Evolutionary conservation across 2,797 vertebrate genomes (phyloP).

Genomic region (Phylloscopus collybita): DNA sequence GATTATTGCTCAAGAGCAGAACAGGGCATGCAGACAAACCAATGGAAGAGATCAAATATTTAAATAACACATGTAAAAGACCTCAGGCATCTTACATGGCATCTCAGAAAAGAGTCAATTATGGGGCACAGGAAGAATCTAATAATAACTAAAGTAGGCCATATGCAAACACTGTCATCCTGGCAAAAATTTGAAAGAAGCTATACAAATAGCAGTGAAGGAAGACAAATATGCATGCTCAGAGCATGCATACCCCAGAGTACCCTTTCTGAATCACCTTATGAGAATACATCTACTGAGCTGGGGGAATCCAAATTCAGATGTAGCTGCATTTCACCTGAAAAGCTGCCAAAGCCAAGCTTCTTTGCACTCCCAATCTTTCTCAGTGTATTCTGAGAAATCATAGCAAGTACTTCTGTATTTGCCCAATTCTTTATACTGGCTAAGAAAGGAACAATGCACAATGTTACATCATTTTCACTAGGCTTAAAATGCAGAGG

Average conservation of each 20-base stretch:
- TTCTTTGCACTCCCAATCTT: not conserved
- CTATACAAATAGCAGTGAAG: slow-evolving; percentile 73
- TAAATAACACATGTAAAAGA: slow-evolving; percentile 48
- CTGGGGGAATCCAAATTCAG: not conserved
- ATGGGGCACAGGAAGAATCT: slow-evolving; percentile 42
- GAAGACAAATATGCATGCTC: slow-evolving; percentile 72
- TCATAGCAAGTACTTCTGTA: not conserved
- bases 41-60: slow-evolving; percentile 69
- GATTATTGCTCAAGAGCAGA: slow-evolving; percentile 7
- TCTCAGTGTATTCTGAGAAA: no score
- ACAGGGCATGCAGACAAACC: not conserved
- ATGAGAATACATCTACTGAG: slow-evolving; percentile 42
- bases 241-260: slow-evolving; percentile 18
- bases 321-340: not conserved
- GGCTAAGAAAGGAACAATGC: not conserved
- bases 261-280: not conserved
- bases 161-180: slow-evolving; percentile 71
- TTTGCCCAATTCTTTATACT: not conserved
- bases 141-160: slow-evolving; percentile 65
- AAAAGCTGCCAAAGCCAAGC: not conserved
- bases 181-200: slow-evolving; percentile 64
- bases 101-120: slow-evolving; percentile 50
- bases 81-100: slow-evolving; percentile 11
- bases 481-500: not conserved
- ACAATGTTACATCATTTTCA: not conserved